Conservation (phyloP, 2,797 vertebrate genomes). For the Danio albolineatus region DNA sequence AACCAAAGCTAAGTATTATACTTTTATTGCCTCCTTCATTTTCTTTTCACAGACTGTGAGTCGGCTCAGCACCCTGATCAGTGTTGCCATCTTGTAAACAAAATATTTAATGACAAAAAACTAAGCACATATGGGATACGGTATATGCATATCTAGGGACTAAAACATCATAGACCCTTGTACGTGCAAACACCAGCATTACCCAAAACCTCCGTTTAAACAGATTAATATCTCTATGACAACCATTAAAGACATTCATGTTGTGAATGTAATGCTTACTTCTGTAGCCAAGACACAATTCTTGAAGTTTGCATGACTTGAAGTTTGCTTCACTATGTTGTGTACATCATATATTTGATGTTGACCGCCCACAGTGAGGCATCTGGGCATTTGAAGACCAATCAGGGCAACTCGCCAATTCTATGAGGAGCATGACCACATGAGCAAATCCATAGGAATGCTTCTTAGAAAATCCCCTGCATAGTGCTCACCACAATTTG, state of each 20-base stretch:
- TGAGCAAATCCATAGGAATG: constrained; percentile 35
- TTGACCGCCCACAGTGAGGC: constrained; percentile 1
- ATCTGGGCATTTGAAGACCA: constrained; percentile 10
- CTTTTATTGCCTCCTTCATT: not conserved
- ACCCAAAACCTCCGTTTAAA: not conserved
- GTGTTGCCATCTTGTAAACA: too few relatives aligned
- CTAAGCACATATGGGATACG: too few relatives aligned
- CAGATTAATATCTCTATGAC: not conserved
- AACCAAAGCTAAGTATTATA: not conserved
- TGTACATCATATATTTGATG: not conserved
- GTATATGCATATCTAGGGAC: too few relatives aligned
- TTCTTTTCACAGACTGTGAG: too few relatives aligned
- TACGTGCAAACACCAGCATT: not conserved
- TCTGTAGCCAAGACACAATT: not conserved
- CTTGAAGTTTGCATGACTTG: not conserved
- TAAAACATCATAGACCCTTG: not conserved
- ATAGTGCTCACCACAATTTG: not conserved
- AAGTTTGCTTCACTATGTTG: not conserved
- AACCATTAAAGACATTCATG: not conserved
- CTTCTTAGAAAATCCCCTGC: constrained; percentile 1
- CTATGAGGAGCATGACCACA: constrained; percentile 32
- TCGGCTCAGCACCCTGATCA: too few relatives aligned
- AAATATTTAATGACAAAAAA: too few relatives aligned
- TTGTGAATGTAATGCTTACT: not conserved
- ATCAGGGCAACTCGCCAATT: not conserved